Percentiles rank a stretch among this genome's conserved stretches.
Evolutionary conservation across 1,140 invertebrate species (phyloP).

Genomic region (Papilio polytes): DNA sequence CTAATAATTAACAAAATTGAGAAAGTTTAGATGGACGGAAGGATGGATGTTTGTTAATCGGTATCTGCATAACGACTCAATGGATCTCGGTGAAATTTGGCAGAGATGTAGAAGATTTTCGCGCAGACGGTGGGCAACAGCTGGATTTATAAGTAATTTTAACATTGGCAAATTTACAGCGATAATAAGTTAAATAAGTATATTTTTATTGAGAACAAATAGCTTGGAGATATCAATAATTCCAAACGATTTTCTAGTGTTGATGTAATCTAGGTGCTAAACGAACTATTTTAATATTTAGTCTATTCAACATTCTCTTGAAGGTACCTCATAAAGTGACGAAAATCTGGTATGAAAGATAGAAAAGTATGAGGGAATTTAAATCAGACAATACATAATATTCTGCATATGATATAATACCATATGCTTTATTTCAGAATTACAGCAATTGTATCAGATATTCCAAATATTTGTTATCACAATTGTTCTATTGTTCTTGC

Average conservation of each 20-base stretch:
- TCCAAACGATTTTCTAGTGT: not conserved
- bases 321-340: not conserved
- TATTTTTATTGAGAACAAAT: not conserved
- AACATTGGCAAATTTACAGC: not conserved
- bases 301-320: not conserved
- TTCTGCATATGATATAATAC: not conserved
- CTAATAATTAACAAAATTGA: too few species aligned
- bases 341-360: not conserved
- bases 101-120: too few species aligned
- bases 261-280: not conserved
- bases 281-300: not conserved
- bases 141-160: too few species aligned
- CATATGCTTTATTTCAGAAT: conserved; percentile 1
- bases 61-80: too few species aligned
- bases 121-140: too few species aligned
- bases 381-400: not conserved
- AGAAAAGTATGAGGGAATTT: not conserved
- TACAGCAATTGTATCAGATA: conserved; percentile 12
- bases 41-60: too few species aligned
- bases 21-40: too few species aligned
- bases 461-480: conserved; percentile 20
- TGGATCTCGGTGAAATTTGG: too few species aligned
- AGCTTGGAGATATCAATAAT: not conserved
- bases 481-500: conserved; percentile 25
- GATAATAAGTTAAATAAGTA: not conserved